phyloP scores from a whole-genome alignment of 2,113 vertebrate genomes.

The Onychostruthus taczanowskii region DNA sequence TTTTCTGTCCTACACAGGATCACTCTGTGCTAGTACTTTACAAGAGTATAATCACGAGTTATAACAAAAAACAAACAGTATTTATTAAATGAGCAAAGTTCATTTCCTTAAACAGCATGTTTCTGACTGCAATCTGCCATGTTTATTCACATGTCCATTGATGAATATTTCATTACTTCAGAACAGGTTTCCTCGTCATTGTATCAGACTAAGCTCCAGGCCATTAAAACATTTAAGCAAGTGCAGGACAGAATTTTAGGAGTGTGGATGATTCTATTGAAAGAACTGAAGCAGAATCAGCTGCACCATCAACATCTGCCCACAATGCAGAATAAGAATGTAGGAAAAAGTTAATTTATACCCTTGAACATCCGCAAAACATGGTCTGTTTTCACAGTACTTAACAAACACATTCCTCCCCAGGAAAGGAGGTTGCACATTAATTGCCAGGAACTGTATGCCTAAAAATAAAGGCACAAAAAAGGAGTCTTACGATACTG shows the following conservation, averaged over 20 bases:
- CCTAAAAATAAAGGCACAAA: conserved; percentile 65
- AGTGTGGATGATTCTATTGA: neutral
- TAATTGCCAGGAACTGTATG: conserved; percentile 37
- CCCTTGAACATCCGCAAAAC: conserved; percentile 6
- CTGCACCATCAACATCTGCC: neutral
- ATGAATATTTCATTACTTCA: conserved; percentile 1
- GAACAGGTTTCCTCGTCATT: neutral
- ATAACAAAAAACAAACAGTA: neutral
- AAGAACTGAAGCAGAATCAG: neutral
- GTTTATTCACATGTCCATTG: conserved; percentile 7
- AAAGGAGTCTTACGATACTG: conserved; percentile 43
- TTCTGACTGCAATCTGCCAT: neutral
- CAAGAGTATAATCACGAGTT: neutral
- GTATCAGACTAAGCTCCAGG: neutral
- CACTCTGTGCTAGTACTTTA: neutral
- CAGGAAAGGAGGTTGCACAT: neutral
- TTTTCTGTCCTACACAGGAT: neutral
- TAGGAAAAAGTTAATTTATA: conserved; percentile 19
- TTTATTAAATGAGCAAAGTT: conserved; percentile 34
- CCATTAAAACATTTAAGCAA: neutral
- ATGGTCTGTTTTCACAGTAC: neutral
- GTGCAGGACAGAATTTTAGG: neutral
- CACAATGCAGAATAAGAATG: neutral
- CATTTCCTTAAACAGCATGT: neutral
- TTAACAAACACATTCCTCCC: conserved; percentile 17